Evolutionary conservation across 2,113 vertebrate genomes (phyloP), one percentile per base, ranked within the genome.

Genomic region (Psettodes erumei): DNA sequence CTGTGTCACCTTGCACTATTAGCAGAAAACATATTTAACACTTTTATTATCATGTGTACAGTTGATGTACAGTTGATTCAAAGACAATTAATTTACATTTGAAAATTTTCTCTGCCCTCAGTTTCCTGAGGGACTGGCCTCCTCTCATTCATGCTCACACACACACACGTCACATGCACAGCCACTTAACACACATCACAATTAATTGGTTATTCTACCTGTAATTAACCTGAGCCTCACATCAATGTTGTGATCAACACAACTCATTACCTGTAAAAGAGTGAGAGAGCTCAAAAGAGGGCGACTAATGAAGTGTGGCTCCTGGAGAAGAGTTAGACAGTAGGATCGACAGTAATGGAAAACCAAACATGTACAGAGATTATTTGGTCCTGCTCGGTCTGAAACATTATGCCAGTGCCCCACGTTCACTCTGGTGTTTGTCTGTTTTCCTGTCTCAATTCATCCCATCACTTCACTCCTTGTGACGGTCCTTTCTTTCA

Each of bases 211-310:
- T 71, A 77, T 75, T 81, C 32, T 68, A 86, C 86, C 75, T 87
- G 81, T 87, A 88, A 88, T 91, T 87, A 89, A 79, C 67, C 75
- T 47, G 61, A 82, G 77, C 61, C 77, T 55, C 21, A 68, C 71
- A 66, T 90, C 66, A 66, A 48, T 82, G 77, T 79, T 83, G 68
- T 81, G 71, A 90, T 86, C 82, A 84, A 78, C 75, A 80, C 68
- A 75, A 48, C 82, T 89, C 76, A 82, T 90, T 86, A 89, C 73
- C 77, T 74, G 58, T 32, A 60, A 74, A 71, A 63, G 35, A 74
- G n/a, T n/a, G 74, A 60, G 43, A n/a, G 6, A 48, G 69, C 30
- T 77, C 19, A 63, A 30, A 53, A 67, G 53, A 32, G 43, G 25
- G 32, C 63, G 67, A 35, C 47, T 38, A 67, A 67, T 60, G 73